Evolutionary conservation across 2,113 vertebrate genomes (phyloP).

Genomic region (Neotoma lepida): DNA sequence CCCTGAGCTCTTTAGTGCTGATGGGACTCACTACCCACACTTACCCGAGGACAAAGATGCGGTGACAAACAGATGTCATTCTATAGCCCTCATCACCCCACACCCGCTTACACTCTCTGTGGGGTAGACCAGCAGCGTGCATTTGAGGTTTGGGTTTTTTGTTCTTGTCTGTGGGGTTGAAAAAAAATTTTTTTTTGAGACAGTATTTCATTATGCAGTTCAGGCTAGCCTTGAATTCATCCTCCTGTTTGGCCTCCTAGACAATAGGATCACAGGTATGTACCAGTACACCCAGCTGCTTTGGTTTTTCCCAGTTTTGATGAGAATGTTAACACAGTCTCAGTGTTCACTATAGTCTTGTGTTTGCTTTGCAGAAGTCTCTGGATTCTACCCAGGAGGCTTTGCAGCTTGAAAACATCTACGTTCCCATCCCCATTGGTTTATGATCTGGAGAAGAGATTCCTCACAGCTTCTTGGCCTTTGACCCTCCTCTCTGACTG

Average conservation of each 20-base stretch:
- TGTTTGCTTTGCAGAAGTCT: background rate
- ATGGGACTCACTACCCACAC: accelerated
- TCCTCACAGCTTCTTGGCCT: background rate
- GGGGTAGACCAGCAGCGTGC: accelerated
- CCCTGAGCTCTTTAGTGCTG: background rate
- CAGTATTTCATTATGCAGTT: background rate
- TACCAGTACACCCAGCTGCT: background rate
- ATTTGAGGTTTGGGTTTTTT: background rate
- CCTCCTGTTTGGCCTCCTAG: background rate
- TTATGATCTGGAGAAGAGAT: background rate
- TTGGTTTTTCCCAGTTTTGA: background rate
- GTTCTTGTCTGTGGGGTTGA: background rate
- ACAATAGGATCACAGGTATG: background rate
- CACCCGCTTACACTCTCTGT: too few species aligned
- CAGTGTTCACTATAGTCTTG: accelerated
- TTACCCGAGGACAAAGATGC: accelerated
- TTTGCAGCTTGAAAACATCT: background rate
- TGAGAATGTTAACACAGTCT: background rate
- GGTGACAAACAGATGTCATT: accelerated
- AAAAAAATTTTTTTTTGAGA: background rate
- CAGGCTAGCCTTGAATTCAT: background rate
- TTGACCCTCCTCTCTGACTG: accelerated
- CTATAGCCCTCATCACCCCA: accelerated
- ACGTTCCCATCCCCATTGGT: too few species aligned
- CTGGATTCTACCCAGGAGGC: background rate